These are phyloP conservation scores for Gymnocephalus cernua DNA, from an alignment of 2,113 vertebrate species.

Conservation along the genomic window DNA sequence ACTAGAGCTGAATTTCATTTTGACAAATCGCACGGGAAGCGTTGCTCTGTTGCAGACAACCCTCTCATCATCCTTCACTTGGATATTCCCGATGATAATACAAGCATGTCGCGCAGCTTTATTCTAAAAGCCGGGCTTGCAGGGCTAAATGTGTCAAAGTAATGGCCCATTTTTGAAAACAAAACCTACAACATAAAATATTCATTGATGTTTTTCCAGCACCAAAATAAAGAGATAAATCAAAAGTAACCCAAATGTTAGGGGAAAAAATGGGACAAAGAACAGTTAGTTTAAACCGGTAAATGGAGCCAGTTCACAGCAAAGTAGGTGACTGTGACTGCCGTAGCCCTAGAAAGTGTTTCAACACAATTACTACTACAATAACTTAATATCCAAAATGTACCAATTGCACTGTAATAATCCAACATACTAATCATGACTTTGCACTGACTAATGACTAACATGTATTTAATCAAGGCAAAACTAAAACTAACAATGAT, in stretches of 20 bases:
- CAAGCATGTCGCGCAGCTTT: slow-evolving; percentile 12
- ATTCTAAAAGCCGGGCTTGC: background rate
- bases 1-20: slow-evolving; percentile 31
- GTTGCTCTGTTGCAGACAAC: background rate
- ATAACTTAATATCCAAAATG: background rate
- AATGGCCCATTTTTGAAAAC: background rate
- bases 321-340: no score
- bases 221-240: background rate
- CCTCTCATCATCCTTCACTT: background rate
- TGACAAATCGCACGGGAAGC: slow-evolving; percentile 20
- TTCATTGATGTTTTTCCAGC: background rate
- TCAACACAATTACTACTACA: background rate
- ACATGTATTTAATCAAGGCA: background rate
- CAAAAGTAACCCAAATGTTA: background rate
- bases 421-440: background rate
- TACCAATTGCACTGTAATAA: background rate
- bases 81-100: slow-evolving; percentile 20
- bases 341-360: background rate
- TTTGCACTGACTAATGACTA: background rate
- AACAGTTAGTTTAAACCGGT: background rate
- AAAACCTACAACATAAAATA: background rate
- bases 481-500: background rate
- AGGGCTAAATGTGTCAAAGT: background rate
- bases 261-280: background rate
- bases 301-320: background rate